These are phyloP conservation scores for Chitala chitala DNA, from an alignment of 2,113 vertebrate genomes.

Conservation along the genomic window DNA sequence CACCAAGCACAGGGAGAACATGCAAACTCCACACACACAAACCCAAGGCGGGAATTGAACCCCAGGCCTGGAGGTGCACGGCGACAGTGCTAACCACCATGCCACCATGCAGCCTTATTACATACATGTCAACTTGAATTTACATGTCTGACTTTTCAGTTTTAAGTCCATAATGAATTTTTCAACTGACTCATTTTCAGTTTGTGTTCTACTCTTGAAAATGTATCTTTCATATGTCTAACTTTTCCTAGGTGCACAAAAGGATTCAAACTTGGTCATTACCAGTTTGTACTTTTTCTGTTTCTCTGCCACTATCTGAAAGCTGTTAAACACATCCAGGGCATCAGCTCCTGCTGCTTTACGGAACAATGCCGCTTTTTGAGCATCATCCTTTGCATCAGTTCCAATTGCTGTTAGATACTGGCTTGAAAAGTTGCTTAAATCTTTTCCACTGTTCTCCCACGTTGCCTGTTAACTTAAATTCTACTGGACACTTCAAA, in stretches of 20 bases:
- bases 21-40: too few species aligned
- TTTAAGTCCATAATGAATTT: conserved; percentile 4
- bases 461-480: background rate
- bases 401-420: background rate
- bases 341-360: background rate
- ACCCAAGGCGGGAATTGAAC: too few species aligned
- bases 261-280: background rate
- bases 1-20: too few species aligned
- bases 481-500: background rate
- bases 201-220: background rate
- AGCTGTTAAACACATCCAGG: background rate
- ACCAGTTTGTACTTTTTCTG: background rate
- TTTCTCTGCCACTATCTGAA: background rate
- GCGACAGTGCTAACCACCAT: too few species aligned
- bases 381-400: background rate
- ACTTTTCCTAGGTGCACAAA: background rate
- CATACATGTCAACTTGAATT: too few species aligned
- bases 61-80: too few species aligned
- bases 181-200: background rate
- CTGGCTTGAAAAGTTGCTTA: too few species aligned
- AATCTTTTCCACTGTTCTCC: background rate
- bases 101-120: too few species aligned
- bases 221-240: background rate
- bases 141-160: background rate
- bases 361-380: background rate